These are phyloP conservation scores for Ryuthela nishihirai DNA, from an alignment of 2,888 invertebrate genomes.

Conservation along the genomic window DNA sequence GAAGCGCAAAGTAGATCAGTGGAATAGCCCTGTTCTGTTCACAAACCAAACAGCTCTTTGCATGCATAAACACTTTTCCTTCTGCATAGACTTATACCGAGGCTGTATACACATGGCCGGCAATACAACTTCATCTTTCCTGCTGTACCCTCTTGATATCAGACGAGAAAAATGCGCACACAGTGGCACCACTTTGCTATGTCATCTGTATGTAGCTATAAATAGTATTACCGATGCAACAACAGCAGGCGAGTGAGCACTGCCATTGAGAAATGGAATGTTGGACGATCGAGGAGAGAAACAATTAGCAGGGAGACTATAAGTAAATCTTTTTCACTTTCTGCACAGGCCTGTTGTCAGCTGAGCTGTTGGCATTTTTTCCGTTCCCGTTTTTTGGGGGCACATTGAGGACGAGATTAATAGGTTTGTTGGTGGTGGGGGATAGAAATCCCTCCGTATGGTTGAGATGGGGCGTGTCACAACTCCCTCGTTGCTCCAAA, in stretches of 20 bases:
- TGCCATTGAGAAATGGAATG: conserved; percentile 31
- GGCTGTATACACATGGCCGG: no score
- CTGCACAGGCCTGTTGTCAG: conserved; percentile 45
- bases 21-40: no score
- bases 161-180: no score
- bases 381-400: conserved; percentile 45
- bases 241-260: conserved; percentile 13
- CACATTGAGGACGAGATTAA: conserved; percentile 46
- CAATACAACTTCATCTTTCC: no score
- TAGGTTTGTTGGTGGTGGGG: conserved; percentile 44
- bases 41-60: no score
- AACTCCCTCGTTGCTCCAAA: conserved; percentile 73
- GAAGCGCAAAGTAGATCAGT: no score
- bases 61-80: no score
- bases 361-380: conserved; percentile 46
- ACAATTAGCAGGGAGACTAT: conserved; percentile 34
- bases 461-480: conserved; percentile 31
- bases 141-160: no score
- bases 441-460: conserved; percentile 36
- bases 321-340: conserved; percentile 47
- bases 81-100: no score
- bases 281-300: conserved; percentile 29
- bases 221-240: no score
- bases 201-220: no score
- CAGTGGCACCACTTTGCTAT: no score